A percentile compares a stretch with the other conserved stretches of the same genome.
phyloP scores from a whole-genome alignment of 2,888 invertebrate genomes.

The Caenorhabditis sp. region DNA sequence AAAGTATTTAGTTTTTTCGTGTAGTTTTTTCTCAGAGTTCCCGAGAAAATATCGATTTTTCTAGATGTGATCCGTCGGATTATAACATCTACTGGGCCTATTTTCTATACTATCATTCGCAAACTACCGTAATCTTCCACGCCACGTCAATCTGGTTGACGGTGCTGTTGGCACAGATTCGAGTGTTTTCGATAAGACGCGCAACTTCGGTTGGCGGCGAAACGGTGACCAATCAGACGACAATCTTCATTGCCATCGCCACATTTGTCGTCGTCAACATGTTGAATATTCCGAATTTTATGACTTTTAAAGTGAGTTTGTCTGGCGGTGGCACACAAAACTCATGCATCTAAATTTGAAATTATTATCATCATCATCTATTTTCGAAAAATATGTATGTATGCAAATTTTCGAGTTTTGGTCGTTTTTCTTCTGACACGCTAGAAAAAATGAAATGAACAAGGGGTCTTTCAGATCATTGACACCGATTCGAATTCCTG shows the following conservation, averaged over 20 bases:
- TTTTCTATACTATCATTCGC: slow-evolving; percentile 73
- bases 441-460: neutral
- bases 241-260: slow-evolving; percentile 53
- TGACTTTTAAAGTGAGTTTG: slow-evolving; percentile 64
- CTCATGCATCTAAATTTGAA: too few species aligned
- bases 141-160: slow-evolving; percentile 74
- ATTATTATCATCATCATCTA: too few species aligned
- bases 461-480: slow-evolving; percentile 49
- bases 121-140: slow-evolving; percentile 73
- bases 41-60: too few species aligned
- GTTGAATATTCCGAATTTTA: slow-evolving; percentile 67
- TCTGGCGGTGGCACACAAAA: neutral
- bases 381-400: neutral
- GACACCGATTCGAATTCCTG: slow-evolving; percentile 54
- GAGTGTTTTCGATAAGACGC: slow-evolving; percentile 72
- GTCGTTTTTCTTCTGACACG: too few species aligned
- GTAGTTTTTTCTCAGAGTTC: too few species aligned
- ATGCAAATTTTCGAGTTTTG: neutral
- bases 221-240: slow-evolving; percentile 45
- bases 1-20: neutral
- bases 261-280: slow-evolving; percentile 57
- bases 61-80: slow-evolving; percentile 60
- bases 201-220: slow-evolving; percentile 64
- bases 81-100: slow-evolving; percentile 72
- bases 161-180: slow-evolving; percentile 73